These are phyloP conservation scores for Mohoua ochrocephala DNA, from an alignment of 2,113 vertebrate genomes.

Conservation along the genomic window DNA sequence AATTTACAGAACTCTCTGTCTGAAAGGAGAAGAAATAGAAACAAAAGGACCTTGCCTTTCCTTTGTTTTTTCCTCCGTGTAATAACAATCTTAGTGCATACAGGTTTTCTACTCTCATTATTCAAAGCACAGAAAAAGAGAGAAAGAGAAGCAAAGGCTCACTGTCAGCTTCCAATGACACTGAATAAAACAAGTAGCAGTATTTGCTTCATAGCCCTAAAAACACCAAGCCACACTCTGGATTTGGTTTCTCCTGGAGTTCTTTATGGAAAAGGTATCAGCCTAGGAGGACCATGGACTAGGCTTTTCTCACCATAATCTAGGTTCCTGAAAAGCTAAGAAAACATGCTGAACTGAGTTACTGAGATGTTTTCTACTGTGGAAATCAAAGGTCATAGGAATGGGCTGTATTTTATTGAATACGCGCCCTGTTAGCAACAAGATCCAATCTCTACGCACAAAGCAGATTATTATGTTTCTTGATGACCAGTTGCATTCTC, in stretches of 20 bases:
- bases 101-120: neutral
- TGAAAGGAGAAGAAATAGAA: neutral
- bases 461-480: neutral
- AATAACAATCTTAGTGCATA: rapidly evolving
- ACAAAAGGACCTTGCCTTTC: neutral
- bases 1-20: neutral
- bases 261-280: neutral
- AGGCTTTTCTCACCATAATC: neutral
- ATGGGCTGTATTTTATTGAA: neutral
- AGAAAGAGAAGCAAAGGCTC: neutral
- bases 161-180: neutral
- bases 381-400: neutral
- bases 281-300: neutral
- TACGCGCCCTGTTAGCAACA: neutral
- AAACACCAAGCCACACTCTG: neutral
- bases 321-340: neutral
- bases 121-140: neutral
- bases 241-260: neutral
- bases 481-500: neutral
- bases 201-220: neutral
- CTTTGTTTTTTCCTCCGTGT: neutral
- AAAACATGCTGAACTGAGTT: neutral
- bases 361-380: neutral
- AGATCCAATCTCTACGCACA: neutral
- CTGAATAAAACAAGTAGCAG: neutral